Conservation (phyloP, 2,888 invertebrate species). For the Onchidella celtica region DNA sequence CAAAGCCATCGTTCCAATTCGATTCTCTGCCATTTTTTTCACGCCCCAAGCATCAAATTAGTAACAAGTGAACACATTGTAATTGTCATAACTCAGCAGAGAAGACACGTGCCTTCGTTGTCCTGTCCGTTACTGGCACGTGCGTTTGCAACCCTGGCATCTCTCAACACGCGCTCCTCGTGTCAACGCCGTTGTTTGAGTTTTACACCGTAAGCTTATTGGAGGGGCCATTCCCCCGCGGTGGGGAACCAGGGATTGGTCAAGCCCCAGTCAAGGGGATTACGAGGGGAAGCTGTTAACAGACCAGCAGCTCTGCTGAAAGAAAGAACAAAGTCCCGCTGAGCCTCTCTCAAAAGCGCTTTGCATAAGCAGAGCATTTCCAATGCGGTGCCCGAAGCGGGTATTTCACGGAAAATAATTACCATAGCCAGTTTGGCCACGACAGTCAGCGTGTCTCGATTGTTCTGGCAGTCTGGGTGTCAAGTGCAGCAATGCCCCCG, state of each 20-base stretch:
- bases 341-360: constrained; percentile 41
- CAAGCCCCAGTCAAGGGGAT: no score
- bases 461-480: constrained; percentile 42
- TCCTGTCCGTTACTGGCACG: background rate
- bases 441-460: constrained; percentile 34
- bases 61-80: constrained; percentile 16
- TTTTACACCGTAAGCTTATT: background rate
- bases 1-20: no score
- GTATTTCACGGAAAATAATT: constrained; percentile 40
- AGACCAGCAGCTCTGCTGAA: constrained; percentile 31
- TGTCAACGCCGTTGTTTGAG: background rate
- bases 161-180: background rate
- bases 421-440: constrained; percentile 24
- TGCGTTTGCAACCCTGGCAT: background rate
- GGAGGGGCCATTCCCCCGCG: background rate
- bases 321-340: constrained; percentile 25
- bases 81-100: background rate
- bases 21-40: background rate
- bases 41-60: background rate
- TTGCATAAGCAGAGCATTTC: constrained; percentile 40
- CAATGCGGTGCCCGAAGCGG: constrained; percentile 41
- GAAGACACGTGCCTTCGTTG: background rate
- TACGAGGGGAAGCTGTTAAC: constrained; percentile 44
- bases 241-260: background rate
- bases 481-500: constrained; percentile 48